Percentiles rank a stretch among this genome's conserved stretches.
These are phyloP conservation scores for Chouioia cunea DNA, from an alignment of 2,888 invertebrate species.

Conservation along the genomic window DNA sequence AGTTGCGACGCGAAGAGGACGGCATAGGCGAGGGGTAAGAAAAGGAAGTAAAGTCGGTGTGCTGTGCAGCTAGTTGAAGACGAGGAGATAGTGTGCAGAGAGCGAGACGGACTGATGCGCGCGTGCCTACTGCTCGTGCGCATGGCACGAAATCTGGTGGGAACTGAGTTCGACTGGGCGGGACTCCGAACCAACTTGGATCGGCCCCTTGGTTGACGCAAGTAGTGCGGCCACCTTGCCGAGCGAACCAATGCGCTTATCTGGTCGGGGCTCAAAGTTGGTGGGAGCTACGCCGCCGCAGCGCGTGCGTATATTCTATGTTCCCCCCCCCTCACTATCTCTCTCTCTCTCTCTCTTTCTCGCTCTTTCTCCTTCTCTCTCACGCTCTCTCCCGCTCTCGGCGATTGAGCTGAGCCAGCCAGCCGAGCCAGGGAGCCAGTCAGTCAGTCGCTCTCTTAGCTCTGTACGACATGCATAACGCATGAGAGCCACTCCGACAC, in stretches of 20 bases:
- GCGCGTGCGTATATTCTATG: too few relatives aligned
- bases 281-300: too few relatives aligned
- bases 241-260: constrained; percentile 58
- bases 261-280: constrained; percentile 42
- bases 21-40: constrained; percentile 45
- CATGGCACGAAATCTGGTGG: neutral
- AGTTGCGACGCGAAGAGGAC: constrained; percentile 24
- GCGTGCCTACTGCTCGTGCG: neutral
- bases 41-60: neutral
- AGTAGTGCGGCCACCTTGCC: constrained; percentile 66
- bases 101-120: constrained; percentile 50
- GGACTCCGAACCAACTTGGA: constrained; percentile 52
- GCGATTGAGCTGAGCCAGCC: constrained; percentile 59
- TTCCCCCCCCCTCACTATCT: too few relatives aligned
- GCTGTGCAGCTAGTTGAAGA: too few relatives aligned
- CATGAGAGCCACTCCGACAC: constrained; percentile 71
- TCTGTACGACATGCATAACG: constrained; percentile 73
- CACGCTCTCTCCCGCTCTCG: neutral
- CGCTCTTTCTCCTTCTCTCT: too few relatives aligned
- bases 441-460: constrained; percentile 71
- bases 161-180: constrained; percentile 28
- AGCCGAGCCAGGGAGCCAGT: constrained; percentile 66
- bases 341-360: constrained; percentile 6
- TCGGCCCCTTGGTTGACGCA: constrained; percentile 66
- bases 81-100: neutral